Conservation (phyloP, 2,888 invertebrate species). For the Copidosoma aretas region DNA sequence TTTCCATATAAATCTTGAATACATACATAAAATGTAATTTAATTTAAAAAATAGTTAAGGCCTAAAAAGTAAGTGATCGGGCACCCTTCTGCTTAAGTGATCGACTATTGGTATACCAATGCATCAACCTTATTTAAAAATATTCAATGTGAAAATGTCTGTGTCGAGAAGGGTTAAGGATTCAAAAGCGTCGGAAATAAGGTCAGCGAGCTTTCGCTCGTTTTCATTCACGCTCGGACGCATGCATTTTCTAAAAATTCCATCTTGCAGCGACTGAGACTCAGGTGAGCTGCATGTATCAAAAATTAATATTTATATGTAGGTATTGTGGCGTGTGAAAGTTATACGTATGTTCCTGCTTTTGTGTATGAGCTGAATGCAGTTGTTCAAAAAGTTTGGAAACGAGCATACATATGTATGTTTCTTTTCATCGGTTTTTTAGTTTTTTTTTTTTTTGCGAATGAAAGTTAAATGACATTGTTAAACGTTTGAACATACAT, state of each 20-base stretch:
- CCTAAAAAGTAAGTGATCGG: too few relatives aligned
- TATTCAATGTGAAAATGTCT: too few relatives aligned
- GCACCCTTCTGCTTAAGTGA: too few relatives aligned
- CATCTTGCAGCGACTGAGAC: neutral
- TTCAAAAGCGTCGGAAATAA: conserved; percentile 24
- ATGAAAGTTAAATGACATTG: neutral
- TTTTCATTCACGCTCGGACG: conserved; percentile 8
- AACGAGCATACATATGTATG: too few relatives aligned
- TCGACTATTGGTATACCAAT: too few relatives aligned
- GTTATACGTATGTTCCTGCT: neutral
- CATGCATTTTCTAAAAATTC: conserved; percentile 29
- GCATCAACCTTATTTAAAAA: too few relatives aligned
- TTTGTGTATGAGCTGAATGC: neutral
- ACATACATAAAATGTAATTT: too few relatives aligned
- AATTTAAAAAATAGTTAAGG: too few relatives aligned
- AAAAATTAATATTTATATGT: neutral
- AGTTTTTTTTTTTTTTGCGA: neutral
- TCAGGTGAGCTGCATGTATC: neutral
- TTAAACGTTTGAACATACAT: neutral
- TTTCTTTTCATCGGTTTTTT: neutral
- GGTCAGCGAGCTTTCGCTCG: conserved; percentile 35
- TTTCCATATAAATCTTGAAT: too few relatives aligned
- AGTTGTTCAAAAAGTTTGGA: neutral
- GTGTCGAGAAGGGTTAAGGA: conserved; percentile 22
- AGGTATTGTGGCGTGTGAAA: too few relatives aligned